Percentiles rank a stretch among this genome's conserved stretches.
phyloP scores from a whole-genome alignment of 2,797 vertebrate species.

The Steatocranus sp. region DNA sequence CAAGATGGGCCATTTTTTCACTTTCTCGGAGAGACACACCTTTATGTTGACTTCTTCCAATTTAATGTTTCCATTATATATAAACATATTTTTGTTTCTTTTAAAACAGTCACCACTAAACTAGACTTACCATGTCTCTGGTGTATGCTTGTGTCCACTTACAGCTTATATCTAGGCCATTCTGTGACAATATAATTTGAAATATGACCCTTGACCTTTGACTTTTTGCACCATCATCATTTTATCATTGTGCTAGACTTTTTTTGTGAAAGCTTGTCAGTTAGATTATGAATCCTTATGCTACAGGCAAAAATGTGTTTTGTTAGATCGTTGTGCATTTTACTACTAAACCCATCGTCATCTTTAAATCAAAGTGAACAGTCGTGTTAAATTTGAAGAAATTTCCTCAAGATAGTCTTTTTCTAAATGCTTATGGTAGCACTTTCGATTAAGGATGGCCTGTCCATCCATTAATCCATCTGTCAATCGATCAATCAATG shows the following conservation, averaged over 20 bases:
- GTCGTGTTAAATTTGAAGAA: background rate
- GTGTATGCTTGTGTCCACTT: background rate
- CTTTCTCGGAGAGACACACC: background rate
- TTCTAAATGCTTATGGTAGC: background rate
- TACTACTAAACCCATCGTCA: background rate
- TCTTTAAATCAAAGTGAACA: background rate
- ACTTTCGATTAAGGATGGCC: background rate
- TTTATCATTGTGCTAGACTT: background rate
- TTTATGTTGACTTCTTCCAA: background rate
- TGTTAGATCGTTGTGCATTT: background rate
- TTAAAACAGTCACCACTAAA: background rate
- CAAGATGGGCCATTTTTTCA: background rate
- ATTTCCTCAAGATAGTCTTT: background rate
- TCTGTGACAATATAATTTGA: background rate
- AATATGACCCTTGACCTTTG: background rate
- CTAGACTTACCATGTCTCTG: background rate
- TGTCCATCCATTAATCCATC: fast-evolving
- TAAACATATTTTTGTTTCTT: background rate
- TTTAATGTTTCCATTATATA: background rate
- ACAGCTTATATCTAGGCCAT: background rate
- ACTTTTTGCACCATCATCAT: background rate
- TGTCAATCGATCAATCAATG: background rate
- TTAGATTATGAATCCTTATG: background rate
- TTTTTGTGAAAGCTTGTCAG: background rate
- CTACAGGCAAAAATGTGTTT: background rate